Base-by-base conservation (phyloP, 2,113 vertebrate species). In the Collichthys lucidus region DNA sequence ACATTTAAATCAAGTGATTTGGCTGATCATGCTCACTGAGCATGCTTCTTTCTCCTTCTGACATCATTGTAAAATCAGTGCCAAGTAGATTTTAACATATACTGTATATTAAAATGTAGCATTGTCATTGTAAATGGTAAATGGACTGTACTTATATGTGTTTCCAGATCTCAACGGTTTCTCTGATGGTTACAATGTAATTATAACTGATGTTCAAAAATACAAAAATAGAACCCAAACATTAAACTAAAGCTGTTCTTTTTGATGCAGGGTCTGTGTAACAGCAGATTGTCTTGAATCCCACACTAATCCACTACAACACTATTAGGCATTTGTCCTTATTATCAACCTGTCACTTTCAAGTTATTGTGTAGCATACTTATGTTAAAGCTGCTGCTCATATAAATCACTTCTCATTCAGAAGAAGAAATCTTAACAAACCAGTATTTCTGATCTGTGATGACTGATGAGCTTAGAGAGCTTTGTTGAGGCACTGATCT, bases 391-490 rank as follows among this genome's bases (percentile, higher is more conserved):
- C 68, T 19, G 19, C 55, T 14, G 35, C 73, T 78, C 65, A 40
- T 19, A 49, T 20, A 59, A 74, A 67, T 44, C 29, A 24, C 53
- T 60, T 55, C n/a, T 70, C 53, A 20, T 52, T 84, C 56, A 47
- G 50, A 26, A 60, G 40, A 69, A 42, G 68, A 80, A 56, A 60
- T 77, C 70, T 76, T 42, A 77, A 77, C 70, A 88, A 64, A 80
- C 50, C 77, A 73, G 44, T 56, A 22, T 88, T 60, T 83, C 24
- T 68, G 61, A 75, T 88, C 66, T 60, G 29, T 5, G 65, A 75
- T 80, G 60, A 61, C 79, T 80, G 74, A 74, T 73, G 19, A 80
- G 69, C 84, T 78, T 75, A 77, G 15, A 74, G 55, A 71, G 64
- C 70, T 89, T 74, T 71, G 72, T 50, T 26, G 24, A 79, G 79